Conservation (phyloP, 2,797 vertebrate species). For the Xiphophorus birchmanni region DNA sequence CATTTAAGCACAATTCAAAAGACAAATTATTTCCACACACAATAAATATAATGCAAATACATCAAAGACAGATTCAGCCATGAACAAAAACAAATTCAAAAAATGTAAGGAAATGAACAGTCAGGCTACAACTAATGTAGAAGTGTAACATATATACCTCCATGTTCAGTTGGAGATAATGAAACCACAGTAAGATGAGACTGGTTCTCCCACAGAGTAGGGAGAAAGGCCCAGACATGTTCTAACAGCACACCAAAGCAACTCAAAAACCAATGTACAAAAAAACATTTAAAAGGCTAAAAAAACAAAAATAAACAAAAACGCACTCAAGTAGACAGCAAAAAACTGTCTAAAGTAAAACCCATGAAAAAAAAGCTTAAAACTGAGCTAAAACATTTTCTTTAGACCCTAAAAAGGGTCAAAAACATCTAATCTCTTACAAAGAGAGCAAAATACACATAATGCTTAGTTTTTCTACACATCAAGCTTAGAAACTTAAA, state of each 20-base stretch:
- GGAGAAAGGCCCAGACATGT: constrained; percentile 41
- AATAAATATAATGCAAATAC: constrained; percentile 72
- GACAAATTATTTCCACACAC: constrained; percentile 49
- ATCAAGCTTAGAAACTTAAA: constrained; percentile 32
- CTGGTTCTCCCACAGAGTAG: constrained; percentile 42
- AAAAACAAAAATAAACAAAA: constrained; percentile 19
- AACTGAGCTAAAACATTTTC: constrained; percentile 48
- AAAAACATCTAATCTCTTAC: constrained; percentile 77
- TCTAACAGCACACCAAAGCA: constrained; percentile 36
- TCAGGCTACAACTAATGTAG: constrained; percentile 31
- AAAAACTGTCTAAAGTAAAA: constrained; percentile 47
- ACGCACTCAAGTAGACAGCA: constrained; percentile 42
- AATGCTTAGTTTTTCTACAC: constrained; percentile 46
- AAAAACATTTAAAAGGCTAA: constrained; percentile 21
- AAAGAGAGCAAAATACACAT: constrained; percentile 71
- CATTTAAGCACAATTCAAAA: constrained; percentile 66
- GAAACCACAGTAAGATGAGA: constrained; percentile 13
- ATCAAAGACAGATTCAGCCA: constrained; percentile 57
- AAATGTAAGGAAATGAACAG: constrained; percentile 32
- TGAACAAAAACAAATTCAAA: constrained; percentile 11
- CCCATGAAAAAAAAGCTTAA: constrained; percentile 24
- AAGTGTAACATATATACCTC: constrained; percentile 36
- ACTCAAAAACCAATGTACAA: constrained; percentile 40
- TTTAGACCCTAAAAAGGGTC: constrained; percentile 70
- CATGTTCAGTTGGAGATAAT: constrained; percentile 30